A percentile compares a stretch with the other conserved stretches of the same genome.
Conservation (phyloP, 1,140 invertebrate species). For the Proctacanthus coquilletti region DNA sequence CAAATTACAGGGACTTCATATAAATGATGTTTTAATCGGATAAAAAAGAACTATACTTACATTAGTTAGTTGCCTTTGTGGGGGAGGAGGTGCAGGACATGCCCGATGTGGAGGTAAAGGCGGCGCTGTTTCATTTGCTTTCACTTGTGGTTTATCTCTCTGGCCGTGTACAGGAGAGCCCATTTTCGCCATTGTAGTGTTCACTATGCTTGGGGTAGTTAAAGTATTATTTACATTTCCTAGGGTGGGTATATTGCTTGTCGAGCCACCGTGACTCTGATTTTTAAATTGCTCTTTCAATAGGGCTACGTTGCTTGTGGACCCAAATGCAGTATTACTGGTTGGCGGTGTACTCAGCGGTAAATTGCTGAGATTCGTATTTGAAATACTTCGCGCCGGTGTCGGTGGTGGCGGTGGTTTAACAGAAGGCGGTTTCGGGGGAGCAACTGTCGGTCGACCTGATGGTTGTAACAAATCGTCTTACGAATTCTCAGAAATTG, state of each 20-base stretch:
- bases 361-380: conserved; percentile 21
- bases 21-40: no score
- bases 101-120: conserved; percentile 24
- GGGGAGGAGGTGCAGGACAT: conserved; percentile 26
- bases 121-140: no score
- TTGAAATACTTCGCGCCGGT: conserved; percentile 26
- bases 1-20: no score
- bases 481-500: background rate
- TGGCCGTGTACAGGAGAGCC: no score
- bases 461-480: conserved; percentile 3
- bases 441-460: conserved; percentile 14
- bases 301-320: conserved; percentile 20
- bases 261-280: conserved; percentile 1
- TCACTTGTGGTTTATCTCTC: no score
- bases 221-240: no score
- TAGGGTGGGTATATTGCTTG: conserved; percentile 3
- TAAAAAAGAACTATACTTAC: conserved; percentile 15
- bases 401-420: conserved; percentile 28
- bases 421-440: conserved; percentile 22
- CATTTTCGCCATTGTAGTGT: no score
- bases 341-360: conserved; percentile 11
- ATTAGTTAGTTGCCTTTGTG: conserved; percentile 22
- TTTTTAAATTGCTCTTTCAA: conserved; percentile 22
- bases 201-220: no score
- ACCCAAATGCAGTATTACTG: conserved; percentile 7